Percentiles rank a stretch among this genome's conserved stretches.
Conservation (phyloP, 2,113 vertebrate species). For the Brachyhypopomus occidentalis region DNA sequence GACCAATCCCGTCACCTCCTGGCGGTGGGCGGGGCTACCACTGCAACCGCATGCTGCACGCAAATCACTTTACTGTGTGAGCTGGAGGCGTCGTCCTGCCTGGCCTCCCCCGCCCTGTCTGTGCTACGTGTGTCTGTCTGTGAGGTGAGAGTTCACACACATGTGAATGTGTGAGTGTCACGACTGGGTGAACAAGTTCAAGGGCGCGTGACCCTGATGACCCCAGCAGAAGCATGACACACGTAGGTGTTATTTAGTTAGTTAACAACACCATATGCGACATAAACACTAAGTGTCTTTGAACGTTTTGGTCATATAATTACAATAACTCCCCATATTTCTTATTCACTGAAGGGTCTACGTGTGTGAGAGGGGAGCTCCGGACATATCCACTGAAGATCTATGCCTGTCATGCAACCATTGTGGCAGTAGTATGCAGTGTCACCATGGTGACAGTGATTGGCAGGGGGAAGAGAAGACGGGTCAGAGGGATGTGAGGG, state of each 20-base stretch:
- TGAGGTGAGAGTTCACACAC: neutral
- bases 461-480: slow-evolving; percentile 47
- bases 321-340: neutral
- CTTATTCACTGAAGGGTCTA: neutral
- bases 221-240: too few species aligned
- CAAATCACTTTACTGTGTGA: too few species aligned
- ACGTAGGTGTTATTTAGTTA: too few species aligned
- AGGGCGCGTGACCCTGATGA: too few species aligned
- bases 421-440: slow-evolving; percentile 35
- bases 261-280: too few species aligned
- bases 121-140: neutral
- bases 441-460: slow-evolving; percentile 51
- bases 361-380: neutral
- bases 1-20: too few species aligned
- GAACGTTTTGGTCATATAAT: neutral
- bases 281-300: too few species aligned
- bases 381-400: slow-evolving; percentile 1
- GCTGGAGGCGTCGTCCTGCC: too few species aligned
- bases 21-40: too few species aligned
- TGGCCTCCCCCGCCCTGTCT: neutral
- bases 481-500: slow-evolving; percentile 12
- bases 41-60: too few species aligned
- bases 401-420: slow-evolving; percentile 32
- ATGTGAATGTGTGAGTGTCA: neutral
- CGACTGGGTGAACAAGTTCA: neutral